Evolutionary conservation across 1,140 invertebrate genomes (phyloP).

Genomic region (Oreohelix idahoensis): DNA sequence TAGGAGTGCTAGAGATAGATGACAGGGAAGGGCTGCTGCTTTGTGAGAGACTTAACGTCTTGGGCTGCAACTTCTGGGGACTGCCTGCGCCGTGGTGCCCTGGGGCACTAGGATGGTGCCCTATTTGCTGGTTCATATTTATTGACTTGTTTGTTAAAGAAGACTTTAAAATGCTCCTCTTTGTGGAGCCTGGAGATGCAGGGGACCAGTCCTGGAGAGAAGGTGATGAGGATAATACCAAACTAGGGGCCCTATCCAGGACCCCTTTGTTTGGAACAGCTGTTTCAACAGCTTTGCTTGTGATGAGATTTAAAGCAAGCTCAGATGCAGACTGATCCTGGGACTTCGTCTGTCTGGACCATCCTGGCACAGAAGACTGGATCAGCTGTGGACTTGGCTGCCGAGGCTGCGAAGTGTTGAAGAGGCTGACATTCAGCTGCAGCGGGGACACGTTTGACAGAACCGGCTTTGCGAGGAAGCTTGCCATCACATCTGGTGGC

Average conservation of each 20-base stretch:
- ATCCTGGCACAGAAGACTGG: neutral
- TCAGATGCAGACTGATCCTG: neutral
- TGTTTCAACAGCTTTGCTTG: neutral
- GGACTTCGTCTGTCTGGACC: neutral
- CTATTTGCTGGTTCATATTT: neutral
- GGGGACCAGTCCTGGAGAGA: neutral
- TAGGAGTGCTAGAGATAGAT: neutral
- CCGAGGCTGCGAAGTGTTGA: neutral
- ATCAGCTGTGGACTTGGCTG: neutral
- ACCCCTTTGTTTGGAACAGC: neutral
- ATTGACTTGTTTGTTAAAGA: neutral
- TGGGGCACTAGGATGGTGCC: neutral
- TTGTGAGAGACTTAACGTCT: neutral
- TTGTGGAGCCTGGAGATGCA: neutral
- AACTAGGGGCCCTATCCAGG: neutral
- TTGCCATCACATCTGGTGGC: constrained; percentile 32
- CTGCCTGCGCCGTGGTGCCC: neutral
- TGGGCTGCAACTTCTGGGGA: neutral
- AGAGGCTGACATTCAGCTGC: neutral
- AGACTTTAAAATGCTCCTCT: neutral
- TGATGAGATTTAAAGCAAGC: constrained; percentile 21
- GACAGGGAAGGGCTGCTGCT: neutral
- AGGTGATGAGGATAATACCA: neutral
- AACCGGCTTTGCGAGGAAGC: neutral
- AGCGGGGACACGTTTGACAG: neutral